Evolutionary conservation across 2,888 invertebrate genomes (phyloP), one percentile per base, ranked within the genome.

Genomic region (Odontomyia ornata): DNA sequence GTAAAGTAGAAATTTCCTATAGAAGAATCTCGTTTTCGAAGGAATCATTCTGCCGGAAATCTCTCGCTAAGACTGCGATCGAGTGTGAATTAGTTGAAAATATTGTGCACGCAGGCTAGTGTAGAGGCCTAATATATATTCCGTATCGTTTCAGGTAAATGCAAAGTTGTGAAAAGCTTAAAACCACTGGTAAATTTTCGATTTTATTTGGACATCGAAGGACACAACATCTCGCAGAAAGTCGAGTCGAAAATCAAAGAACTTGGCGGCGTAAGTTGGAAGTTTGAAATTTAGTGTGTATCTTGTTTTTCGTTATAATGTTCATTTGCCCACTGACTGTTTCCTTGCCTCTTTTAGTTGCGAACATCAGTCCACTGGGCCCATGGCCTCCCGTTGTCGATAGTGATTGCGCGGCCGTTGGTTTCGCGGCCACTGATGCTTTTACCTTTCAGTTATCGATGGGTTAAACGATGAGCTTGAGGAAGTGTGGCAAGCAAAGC

Each of bases 151-250:
- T 57, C 80, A 80, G 81, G 76, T 64, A 80, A 80, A 79, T 81
- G 82, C 77, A 81, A 81, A 83, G 82, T 86, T 81, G 83, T 88
- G 80, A 89, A 88, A 82, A 87, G 88, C 81, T 85, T 87, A 77
- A 89, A 89, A 83, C 90, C 90, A 71, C 84, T 93, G 84, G 89
- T 89, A 82, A 90, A 91, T 85, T 91, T 91, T 83, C 91, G 89
- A 84, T 93, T 93, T 88, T 93, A 93, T 86, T 89, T 93, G 89
- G 93, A 93, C 84, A 89, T 93, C 82, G 91, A 92, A 87, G 93
- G 92, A 83, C 90, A 91, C 88, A 89, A 89, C 81, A 86, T 91
- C 76, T 88, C 90, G 79, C 88, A 89, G 82, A 91, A 91, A 81
- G 86, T 93, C 86, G 92, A 93, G 82, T 88, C 89, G 80, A 91